A percentile compares a stretch with the other conserved stretches of the same genome.
These are phyloP conservation scores for Caenorhabditis panamensis DNA, from an alignment of 2,888 invertebrate genomes.

Conservation along the genomic window DNA sequence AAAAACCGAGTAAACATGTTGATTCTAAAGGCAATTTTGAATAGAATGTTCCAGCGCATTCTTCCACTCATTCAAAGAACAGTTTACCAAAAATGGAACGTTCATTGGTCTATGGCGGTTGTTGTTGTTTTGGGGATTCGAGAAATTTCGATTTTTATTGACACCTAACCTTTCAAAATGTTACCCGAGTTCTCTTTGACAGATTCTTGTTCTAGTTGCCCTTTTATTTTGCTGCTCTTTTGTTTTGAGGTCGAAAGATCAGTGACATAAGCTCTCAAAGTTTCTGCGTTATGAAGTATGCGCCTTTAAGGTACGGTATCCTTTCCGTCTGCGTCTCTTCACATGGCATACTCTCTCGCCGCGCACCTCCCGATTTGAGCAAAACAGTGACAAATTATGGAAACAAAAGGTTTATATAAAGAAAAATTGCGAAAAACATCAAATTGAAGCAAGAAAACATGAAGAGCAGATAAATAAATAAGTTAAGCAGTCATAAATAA, in stretches of 20 bases:
- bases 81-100: not conserved
- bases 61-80: not conserved
- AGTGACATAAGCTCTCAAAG: not conserved
- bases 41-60: not conserved
- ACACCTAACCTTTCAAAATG: not conserved
- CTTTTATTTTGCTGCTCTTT: no score
- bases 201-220: no score
- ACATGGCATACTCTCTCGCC: not conserved
- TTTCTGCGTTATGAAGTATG: not conserved
- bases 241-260: no score
- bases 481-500: not conserved
- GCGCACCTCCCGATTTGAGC: not conserved
- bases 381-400: not conserved
- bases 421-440: no score
- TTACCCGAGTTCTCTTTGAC: no score
- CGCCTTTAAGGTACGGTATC: not conserved
- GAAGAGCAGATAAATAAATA: not conserved
- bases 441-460: not conserved
- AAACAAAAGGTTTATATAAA: no score
- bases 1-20: constrained; percentile 44
- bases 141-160: not conserved
- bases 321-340: not conserved
- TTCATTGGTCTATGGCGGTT: not conserved
- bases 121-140: not conserved
- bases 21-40: constrained; percentile 5